These are phyloP conservation scores for Dipodomys ordii DNA, from an alignment of 2,113 vertebrate species.

Conservation along the genomic window DNA sequence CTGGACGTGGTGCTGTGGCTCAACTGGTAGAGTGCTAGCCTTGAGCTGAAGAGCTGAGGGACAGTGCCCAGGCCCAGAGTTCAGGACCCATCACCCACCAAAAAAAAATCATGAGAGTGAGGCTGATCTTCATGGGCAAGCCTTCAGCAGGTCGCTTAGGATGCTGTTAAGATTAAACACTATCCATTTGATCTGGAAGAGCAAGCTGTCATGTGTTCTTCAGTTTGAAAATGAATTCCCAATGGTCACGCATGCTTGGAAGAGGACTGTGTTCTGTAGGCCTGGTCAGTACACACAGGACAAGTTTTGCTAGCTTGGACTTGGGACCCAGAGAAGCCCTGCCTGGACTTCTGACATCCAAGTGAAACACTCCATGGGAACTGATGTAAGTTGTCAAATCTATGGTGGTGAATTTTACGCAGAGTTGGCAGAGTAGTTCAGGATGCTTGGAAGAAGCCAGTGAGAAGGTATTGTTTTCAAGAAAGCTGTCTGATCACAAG, in stretches of 20 bases:
- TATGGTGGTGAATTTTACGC: not conserved
- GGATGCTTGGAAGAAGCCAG: not conserved
- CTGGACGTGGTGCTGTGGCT: too few species aligned
- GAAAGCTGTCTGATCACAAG: not conserved
- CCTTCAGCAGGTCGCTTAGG: not conserved
- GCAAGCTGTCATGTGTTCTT: not conserved
- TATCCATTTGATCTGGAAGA: not conserved
- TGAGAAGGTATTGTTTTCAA: not conserved
- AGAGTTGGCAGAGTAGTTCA: not conserved
- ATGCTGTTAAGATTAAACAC: not conserved
- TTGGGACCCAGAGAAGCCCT: not conserved
- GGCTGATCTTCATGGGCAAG: not conserved
- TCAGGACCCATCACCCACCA: too few species aligned
- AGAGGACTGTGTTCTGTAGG: not conserved
- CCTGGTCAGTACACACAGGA: not conserved
- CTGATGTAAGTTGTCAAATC: not conserved
- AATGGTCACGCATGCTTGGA: not conserved
- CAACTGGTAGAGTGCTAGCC: too few species aligned
- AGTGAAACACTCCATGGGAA: not conserved
- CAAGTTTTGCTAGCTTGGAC: not conserved
- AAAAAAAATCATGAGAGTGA: not conserved
- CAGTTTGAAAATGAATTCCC: not conserved
- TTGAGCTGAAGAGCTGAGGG: too few species aligned
- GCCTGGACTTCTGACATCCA: not conserved
- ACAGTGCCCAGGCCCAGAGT: too few species aligned